Evolutionary conservation across 2,113 vertebrate genomes (phyloP), one percentile per base, ranked within the genome.

Genomic region (Amazona guildingii): DNA sequence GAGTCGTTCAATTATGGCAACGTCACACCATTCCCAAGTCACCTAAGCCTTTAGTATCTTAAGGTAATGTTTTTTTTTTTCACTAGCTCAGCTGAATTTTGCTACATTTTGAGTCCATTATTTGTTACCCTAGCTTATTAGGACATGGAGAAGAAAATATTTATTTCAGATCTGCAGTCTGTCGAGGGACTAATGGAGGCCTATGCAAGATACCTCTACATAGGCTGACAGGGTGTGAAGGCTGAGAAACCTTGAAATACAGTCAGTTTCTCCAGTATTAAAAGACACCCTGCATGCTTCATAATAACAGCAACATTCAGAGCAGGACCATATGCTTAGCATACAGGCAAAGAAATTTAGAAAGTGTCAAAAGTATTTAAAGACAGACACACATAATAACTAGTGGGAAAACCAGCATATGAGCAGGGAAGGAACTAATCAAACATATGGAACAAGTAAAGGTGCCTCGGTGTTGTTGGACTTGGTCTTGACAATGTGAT

Each of bases 401-500:
- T 14, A 55, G 37, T 10, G 79, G 39, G 17, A 68, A 87, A 48
- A 64, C 1, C 11, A 72, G 35, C 24, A 55, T 13, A 13, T 15
- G 35, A 59, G n/a, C 18, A 44, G 16, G 33, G 18, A 78, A 76
- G 12, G 15, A 43, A 75, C 10, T 17, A 13, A 37, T 51, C 48
- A 73, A 80, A 75, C 29, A 18, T 5, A 44, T 13, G 9, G 19
- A 62, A 51, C 17, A 44, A 23, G 17, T 59, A 54, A 86, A 91
- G 17, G 33, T 55, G 62, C 64, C 7, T 35, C 19, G 7, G 17
- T 33, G 44, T 51, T 0, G 0, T 12, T 44, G 18, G 37, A 48
- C 13, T 43, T 24, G 8, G 9, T 27, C 33, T 13, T 51, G 69
- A 72, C n/a, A 67, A 48, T 8, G 41, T 0, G 1, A 79, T 39